Evolutionary conservation across 2,797 vertebrate species (phyloP), one percentile per base, ranked within the genome.

Genomic region (Odontamblyopus rebecca): DNA sequence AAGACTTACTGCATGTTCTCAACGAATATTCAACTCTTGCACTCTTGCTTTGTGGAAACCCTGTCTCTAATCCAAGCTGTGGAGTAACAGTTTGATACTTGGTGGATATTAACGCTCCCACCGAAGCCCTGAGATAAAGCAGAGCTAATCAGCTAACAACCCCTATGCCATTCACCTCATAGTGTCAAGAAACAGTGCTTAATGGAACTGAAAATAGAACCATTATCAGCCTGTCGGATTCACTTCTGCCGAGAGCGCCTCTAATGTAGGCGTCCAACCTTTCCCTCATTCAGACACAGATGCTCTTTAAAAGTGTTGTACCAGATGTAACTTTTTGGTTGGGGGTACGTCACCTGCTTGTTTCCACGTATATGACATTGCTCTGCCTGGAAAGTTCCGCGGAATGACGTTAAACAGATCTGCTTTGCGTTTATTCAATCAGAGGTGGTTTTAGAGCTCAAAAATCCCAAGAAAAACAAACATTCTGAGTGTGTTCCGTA

Each of bases 171-270:
- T n/a, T 60, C 27, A 60, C 30, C 32, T 38, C 5, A n/a, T 11
- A 19, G 18, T n/a, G 32, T 32, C 61, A 19, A 18, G 30, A n/a
- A 62, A 62, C 29, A 38, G 30, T 38, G 61, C 61, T n/a, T 62
- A 62, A 62, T 35, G 32, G 61, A 38, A 35, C 61, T 62, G 61
- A 62, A 62, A 62, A 38, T n/a, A n/a, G 30, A 32, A 38, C 61
- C 61, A 38, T 62, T 62, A 62, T 62, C 9, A 32, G 61, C 8
- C 32, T 62, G 61, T 62, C 61, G 30, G 30, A 19, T 61, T 30
- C 29, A 15, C 60, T 61, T 35, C 60, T 61, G 30, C 19, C 0
- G 60, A 38, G 35, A 62, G 4, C 4, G 61, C 30, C 8, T 35
- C 18, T 15, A 32, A 30, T 30, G 59, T 23, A 3, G 8, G 27